Conservation (phyloP, 1,140 invertebrate genomes). For the Luehdorfia chinensis region DNA sequence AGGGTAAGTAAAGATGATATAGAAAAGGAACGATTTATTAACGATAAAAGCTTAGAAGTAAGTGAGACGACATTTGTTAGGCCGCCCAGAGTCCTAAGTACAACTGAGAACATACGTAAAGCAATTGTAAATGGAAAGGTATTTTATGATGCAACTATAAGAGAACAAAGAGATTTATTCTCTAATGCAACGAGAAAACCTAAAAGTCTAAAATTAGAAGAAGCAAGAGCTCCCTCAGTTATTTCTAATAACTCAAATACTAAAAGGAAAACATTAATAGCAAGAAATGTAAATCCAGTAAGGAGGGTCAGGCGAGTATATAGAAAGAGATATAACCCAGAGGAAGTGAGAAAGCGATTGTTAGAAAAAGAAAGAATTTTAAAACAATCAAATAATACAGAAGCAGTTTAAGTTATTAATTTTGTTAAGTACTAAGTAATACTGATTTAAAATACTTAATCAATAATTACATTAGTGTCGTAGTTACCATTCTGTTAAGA, state of each 20-base stretch:
- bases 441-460: neutral
- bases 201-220: constrained; percentile 46
- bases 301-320: constrained; percentile 61
- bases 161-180: constrained; percentile 54
- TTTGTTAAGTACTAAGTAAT: no score
- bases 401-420: neutral
- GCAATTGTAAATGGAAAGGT: constrained; percentile 66
- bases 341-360: constrained; percentile 64
- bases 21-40: constrained; percentile 48
- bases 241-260: constrained; percentile 35
- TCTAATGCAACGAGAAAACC: constrained; percentile 44
- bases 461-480: no score
- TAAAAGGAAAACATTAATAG: constrained; percentile 51
- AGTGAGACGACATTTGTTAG: constrained; percentile 64
- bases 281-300: constrained; percentile 61
- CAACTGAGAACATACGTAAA: constrained; percentile 63
- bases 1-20: constrained; percentile 66
- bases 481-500: constrained; percentile 5
- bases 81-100: constrained; percentile 58
- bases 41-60: constrained; percentile 63
- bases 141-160: constrained; percentile 63
- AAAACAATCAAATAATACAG: constrained; percentile 18
- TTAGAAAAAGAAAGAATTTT: constrained; percentile 61
- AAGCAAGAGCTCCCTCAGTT: constrained; percentile 41
- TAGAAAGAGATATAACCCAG: constrained; percentile 65